Conservation (phyloP, 2,113 vertebrate species). For the Elanus axillaris region DNA sequence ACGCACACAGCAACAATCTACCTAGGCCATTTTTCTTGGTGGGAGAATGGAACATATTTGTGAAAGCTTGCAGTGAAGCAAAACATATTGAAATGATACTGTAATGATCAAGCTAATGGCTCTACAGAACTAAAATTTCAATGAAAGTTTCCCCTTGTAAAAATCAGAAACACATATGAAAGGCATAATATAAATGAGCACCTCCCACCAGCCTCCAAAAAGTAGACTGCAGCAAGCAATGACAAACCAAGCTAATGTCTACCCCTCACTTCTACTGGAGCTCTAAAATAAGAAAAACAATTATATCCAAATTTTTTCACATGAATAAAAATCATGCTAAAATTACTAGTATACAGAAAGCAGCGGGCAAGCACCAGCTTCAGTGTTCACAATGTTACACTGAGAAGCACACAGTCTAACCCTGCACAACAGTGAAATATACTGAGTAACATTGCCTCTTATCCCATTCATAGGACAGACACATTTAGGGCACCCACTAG, state of each 20-base stretch:
- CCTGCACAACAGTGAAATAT: neutral
- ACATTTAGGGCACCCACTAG: neutral
- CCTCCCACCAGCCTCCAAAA: neutral
- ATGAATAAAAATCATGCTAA: neutral
- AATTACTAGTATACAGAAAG: neutral
- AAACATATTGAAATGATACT: slow-evolving; percentile 4
- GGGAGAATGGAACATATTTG: neutral
- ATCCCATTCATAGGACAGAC: neutral
- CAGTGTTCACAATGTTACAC: neutral
- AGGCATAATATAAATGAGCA: neutral
- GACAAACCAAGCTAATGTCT: neutral
- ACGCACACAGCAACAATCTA: neutral
- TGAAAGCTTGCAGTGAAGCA: neutral
- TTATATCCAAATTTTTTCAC: neutral
- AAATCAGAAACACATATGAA: neutral
- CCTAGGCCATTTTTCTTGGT: neutral
- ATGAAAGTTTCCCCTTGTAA: slow-evolving; percentile 1
- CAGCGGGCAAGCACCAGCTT: neutral
- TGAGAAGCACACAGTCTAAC: neutral
- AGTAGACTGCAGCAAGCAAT: neutral
- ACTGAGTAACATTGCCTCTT: neutral
- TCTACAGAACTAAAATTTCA: neutral
- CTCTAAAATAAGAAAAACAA: neutral
- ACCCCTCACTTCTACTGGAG: neutral
- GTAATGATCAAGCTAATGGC: neutral